Evolutionary conservation across 2,888 invertebrate genomes (phyloP), one percentile per base, ranked within the genome.

Genomic region (Tipula confusa): DNA sequence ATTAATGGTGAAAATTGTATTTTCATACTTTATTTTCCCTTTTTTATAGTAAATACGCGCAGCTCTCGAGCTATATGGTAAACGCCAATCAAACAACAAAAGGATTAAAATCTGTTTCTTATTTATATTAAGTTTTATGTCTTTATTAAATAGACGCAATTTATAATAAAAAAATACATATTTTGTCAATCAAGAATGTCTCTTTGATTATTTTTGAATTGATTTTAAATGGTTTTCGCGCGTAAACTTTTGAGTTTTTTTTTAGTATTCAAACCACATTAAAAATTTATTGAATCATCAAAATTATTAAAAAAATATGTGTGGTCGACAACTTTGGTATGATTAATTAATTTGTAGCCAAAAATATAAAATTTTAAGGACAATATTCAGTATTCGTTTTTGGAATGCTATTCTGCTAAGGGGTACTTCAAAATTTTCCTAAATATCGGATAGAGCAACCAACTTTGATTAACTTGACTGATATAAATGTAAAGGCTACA

Each of bases 21-120:
- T 64, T 24, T 64, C 24, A 15, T 24, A 13, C 2, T 24, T 64
- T 64, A 5, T 64, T 64, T n/a, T n/a, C n/a, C n/a, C n/a, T n/a
- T 64, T 11, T 24, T 64, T 24, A 64, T 24, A 64, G 24, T 43
- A 64, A 64, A 64, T 64, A n/a, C n/a, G n/a, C n/a, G n/a, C n/a
- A n/a, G n/a, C n/a, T n/a, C n/a, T n/a, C n/a, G n/a, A n/a, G n/a
- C n/a, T n/a, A n/a, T n/a, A n/a, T n/a, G n/a, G n/a, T n/a, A n/a
- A n/a, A n/a, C n/a, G 64, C 64, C 64, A 64, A 24, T 64, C 18
- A 64, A 64, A 64, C 24, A 64, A 64, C 64, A 64, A 64, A 64
- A 64, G 24, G 64, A 64, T 64, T 64, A 64, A 64, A 64, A 64
- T 64, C 64, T 64, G 64, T 64, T 64, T 64, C n/a, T n/a, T 18